Evolutionary conservation across 1,140 invertebrate genomes (phyloP).

Genomic region (Protaetia brevitarsis): DNA sequence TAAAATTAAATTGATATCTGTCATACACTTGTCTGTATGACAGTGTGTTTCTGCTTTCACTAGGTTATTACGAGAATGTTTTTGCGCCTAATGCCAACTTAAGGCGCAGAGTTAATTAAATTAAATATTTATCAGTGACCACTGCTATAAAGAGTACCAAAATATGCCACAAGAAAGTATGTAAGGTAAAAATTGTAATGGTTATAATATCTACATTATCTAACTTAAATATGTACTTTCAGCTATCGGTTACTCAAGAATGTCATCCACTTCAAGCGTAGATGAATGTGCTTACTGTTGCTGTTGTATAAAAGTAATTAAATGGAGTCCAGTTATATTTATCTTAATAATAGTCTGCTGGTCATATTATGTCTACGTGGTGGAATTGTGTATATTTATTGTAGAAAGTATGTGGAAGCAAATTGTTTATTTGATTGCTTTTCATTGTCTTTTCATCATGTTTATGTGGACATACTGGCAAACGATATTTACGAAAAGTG

Average conservation of each 20-base stretch:
- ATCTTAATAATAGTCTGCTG: slow-evolving; percentile 85
- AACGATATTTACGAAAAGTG: slow-evolving; percentile 85
- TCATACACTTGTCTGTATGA: no score
- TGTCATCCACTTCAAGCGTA: not conserved
- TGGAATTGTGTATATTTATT: slow-evolving; percentile 85
- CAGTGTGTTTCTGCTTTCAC: no score
- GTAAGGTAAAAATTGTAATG: not conserved
- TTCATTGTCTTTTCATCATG: slow-evolving; percentile 82
- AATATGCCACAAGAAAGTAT: no score
- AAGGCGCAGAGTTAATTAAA: no score
- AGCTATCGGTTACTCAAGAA: no score
- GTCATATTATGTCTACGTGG: slow-evolving; percentile 98
- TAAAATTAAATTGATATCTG: no score
- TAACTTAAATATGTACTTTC: no score
- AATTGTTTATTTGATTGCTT: slow-evolving; percentile 51
- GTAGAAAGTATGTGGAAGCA: not conserved
- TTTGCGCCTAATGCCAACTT: no score
- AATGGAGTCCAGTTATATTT: slow-evolving; percentile 93
- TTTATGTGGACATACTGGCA: slow-evolving; percentile 94
- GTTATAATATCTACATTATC: no score
- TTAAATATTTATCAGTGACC: no score
- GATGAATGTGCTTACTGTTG: slow-evolving; percentile 40
- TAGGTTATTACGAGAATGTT: no score
- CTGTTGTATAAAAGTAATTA: slow-evolving; percentile 69
- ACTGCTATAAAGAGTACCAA: no score